Evolutionary conservation across 2,888 invertebrate genomes (phyloP).

Genomic region (Pristionchus maxplancki): DNA sequence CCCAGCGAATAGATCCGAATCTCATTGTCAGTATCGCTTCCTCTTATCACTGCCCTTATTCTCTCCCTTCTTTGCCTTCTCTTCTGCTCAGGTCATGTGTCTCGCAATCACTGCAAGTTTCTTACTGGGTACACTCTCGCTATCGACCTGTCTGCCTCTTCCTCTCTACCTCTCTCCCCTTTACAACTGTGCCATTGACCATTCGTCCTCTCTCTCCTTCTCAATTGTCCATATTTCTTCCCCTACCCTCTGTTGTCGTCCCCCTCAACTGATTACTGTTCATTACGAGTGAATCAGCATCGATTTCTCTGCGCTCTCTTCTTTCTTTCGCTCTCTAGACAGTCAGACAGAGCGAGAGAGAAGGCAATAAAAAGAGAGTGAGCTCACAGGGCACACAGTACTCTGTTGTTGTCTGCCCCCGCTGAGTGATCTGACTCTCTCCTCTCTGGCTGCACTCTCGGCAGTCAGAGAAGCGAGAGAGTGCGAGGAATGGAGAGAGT

Average conservation of each 20-base stretch:
- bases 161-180: not conserved
- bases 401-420: no score
- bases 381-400: no score
- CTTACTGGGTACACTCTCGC: not conserved
- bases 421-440: no score
- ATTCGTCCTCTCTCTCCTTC: no score
- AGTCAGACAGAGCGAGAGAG: no score
- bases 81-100: not conserved
- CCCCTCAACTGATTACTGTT: not conserved
- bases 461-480: no score
- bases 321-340: no score
- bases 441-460: no score
- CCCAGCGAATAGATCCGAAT: not conserved
- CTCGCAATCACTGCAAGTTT: not conserved
- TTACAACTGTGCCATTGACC: not conserved
- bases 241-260: no score
- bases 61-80: not conserved
- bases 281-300: not conserved
- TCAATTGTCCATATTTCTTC: no score
- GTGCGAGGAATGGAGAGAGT: no score
- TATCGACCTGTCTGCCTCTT: not conserved
- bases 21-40: not conserved
- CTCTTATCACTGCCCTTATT: not conserved
- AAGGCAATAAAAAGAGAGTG: no score
- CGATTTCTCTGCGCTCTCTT: not conserved